These are phyloP conservation scores for Tachina grossa DNA, from an alignment of 2,888 invertebrate genomes.

Conservation along the genomic window DNA sequence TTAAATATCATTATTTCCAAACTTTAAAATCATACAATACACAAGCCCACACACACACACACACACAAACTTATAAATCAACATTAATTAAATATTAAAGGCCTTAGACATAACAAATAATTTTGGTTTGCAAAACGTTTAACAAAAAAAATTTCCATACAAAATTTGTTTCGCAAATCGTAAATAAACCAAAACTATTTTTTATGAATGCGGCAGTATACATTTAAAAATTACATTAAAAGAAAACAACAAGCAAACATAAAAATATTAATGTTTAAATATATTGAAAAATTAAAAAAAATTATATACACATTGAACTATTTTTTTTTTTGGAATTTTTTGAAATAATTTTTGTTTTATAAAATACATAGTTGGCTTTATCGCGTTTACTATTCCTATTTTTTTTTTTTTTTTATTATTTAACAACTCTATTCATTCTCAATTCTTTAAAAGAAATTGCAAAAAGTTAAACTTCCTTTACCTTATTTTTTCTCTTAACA, in stretches of 20 bases:
- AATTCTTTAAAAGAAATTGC: slow-evolving; percentile 27
- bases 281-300: slow-evolving; percentile 57
- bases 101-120: too few relatives aligned
- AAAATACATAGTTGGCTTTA: slow-evolving; percentile 11
- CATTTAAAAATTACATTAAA: slow-evolving; percentile 49
- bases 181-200: too few relatives aligned
- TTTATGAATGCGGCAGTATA: slow-evolving; percentile 6
- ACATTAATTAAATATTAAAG: slow-evolving; percentile 55
- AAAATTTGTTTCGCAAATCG: too few relatives aligned
- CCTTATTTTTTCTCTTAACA: background rate
- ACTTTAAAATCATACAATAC: background rate
- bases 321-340: background rate
- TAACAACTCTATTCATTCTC: background rate
- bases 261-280: slow-evolving; percentile 71
- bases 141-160: too few relatives aligned
- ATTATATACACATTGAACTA: background rate
- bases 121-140: too few relatives aligned
- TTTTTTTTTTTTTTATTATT: slow-evolving; percentile 12
- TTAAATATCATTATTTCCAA: slow-evolving; percentile 56
- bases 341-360: slow-evolving; percentile 17
- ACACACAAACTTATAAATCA: slow-evolving; percentile 58
- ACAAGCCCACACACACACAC: slow-evolving; percentile 11
- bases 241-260: slow-evolving; percentile 48
- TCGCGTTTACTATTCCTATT: background rate
- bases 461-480: slow-evolving; percentile 7